A percentile compares a stretch with the other conserved stretches of the same genome.
Evolutionary conservation across 2,888 invertebrate species (phyloP).

Genomic region (Parnassius apollo): DNA sequence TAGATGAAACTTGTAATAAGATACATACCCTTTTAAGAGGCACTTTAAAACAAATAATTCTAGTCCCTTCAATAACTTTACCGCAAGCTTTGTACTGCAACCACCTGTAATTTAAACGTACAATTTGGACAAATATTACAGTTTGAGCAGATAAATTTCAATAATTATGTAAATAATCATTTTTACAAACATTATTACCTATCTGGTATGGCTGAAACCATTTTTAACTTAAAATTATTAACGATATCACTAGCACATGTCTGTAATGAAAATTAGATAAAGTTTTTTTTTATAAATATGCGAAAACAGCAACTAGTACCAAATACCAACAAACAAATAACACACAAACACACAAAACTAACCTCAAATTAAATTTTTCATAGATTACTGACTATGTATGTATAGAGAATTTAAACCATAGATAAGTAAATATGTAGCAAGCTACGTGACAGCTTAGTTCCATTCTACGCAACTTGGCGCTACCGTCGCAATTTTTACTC

Average conservation of each 20-base stretch:
- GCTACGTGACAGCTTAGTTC: no score
- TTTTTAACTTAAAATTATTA: slow-evolving; percentile 15
- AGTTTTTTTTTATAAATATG: not conserved
- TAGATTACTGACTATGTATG: no score
- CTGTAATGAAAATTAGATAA: not conserved
- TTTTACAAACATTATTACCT: slow-evolving; percentile 28
- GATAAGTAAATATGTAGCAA: no score
- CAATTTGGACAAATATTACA: not conserved
- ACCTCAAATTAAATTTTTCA: slow-evolving; percentile 13
- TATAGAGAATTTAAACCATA: no score
- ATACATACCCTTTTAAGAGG: slow-evolving; percentile 77
- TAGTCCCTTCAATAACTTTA: slow-evolving; percentile 83
- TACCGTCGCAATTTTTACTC: no score
- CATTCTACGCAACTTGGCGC: no score
- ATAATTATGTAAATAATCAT: not conserved
- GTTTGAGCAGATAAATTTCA: not conserved
- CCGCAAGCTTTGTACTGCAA: slow-evolving; percentile 83
- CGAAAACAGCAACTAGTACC: not conserved
- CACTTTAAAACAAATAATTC: slow-evolving; percentile 88
- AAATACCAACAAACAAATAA: not conserved
- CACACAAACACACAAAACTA: slow-evolving; percentile 7
- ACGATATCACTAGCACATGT: not conserved
- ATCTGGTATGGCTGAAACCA: slow-evolving; percentile 32
- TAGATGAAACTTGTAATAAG: not conserved
- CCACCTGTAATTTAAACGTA: slow-evolving; percentile 79